Evolutionary conservation across 2,113 vertebrate genomes (phyloP).

Genomic region (Dicaeum eximium): DNA sequence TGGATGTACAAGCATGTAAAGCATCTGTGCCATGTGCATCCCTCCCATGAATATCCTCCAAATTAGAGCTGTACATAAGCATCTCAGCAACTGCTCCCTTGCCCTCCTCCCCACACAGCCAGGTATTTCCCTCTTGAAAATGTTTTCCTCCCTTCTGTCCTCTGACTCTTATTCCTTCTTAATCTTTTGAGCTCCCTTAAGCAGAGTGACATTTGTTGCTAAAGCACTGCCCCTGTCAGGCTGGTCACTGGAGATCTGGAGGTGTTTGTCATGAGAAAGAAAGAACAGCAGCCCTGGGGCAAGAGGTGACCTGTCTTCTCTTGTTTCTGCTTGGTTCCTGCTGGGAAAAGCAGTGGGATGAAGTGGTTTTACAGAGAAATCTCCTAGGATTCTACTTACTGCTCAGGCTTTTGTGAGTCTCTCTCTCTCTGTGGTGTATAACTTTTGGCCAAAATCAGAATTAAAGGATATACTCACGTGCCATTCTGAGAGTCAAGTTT

Average conservation of each 20-base stretch:
- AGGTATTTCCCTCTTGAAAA: not conserved
- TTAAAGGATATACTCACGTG: not conserved
- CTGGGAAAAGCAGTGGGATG: not conserved
- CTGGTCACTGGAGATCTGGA: not conserved
- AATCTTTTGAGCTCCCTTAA: not conserved
- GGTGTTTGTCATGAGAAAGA: not conserved
- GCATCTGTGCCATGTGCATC: not conserved
- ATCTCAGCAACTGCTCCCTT: not conserved
- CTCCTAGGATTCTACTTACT: not conserved
- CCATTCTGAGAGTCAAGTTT: not conserved
- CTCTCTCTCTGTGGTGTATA: not conserved
- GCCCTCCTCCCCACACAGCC: accelerated
- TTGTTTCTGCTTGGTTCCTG: not conserved
- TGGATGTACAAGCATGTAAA: not conserved
- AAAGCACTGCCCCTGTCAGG: not conserved
- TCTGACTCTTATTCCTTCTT: not conserved
- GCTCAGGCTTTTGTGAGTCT: not conserved
- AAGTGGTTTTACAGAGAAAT: not conserved
- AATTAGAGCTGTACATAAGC: accelerated
- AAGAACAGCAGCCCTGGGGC: not conserved
- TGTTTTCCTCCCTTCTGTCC: not conserved
- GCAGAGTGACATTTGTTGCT: not conserved
- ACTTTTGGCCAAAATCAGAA: not conserved
- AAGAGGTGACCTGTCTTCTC: not conserved
- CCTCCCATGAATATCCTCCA: not conserved